Base-by-base conservation (phyloP, 2,113 vertebrate genomes). In the Stigmatopora argus region DNA sequence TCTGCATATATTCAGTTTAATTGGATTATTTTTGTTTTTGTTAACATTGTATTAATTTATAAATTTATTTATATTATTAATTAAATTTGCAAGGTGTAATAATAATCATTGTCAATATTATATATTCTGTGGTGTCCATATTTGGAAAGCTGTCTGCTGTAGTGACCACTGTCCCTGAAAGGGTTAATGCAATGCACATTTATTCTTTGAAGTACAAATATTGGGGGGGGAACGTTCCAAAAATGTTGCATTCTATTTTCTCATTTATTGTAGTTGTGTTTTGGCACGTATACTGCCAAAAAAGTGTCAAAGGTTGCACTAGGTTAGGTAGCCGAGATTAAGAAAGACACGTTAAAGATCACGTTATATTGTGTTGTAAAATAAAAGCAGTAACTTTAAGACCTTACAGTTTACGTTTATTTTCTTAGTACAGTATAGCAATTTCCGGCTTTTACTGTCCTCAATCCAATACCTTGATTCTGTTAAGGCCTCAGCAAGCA, bases 261-360 rank as follows among this genome's bases (percentile, higher is more conserved):
- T 41, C 34, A 59, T 10, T 5, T 18, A 12, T 59, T 19, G 26
- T 31, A 11, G 15, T 41, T 65, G 65, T 84, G 75, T 83, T 83
- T 78, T 81, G 76, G 72, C 71, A 65, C 69, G 67, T 62, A 31
- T 31, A 31, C 62, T 26, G 48, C 64, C 62, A 71, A 63, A 71
- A 63, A 41, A 12, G 63, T 58, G 59, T 58, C 44, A 3, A 19
- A 38, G 64, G 58, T 67, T 34, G 35, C 60, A 1, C 64, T 1
- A 41, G 15, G 45, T 73, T 56, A 81, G 71, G 41, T 17, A 0
- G 0, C 0, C 1, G 5, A 13, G 48, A 63, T 21, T 58, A 0
- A 52, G 31, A 53, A 49, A 3, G 6, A 41, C 0, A 0, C 0
- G 26, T 31, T 31, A 31, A 31, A 31, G 12, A 0, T 7, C 44